Base-by-base conservation (phyloP, 2,113 vertebrate species). In the Carassius gibelio region DNA sequence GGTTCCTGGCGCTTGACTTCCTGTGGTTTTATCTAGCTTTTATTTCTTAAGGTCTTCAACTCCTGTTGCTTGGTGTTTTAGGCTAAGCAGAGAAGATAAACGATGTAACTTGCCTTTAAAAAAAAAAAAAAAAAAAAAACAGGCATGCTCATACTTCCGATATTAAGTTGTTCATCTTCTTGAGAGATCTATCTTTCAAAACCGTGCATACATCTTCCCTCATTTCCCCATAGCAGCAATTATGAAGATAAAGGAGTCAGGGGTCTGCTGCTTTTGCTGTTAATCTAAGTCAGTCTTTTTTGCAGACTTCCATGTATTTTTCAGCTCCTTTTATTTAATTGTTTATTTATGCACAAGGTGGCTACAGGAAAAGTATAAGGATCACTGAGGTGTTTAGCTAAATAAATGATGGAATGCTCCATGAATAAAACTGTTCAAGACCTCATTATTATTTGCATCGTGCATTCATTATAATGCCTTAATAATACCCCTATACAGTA, bases 281-380 rank as follows among this genome's bases (percentile, higher is more conserved):
- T 83, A 79, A 82, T 88, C 81, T 80, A 66, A 59, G 62, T 83
- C 83, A 38, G 76, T 82, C 76, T 30, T 77, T 61, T 85, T 50
- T 78, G 55, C 62, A 88, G 82, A 81, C 52, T 74, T 84, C 61
- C 15, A 17, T 61, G 61, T 69, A 76, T 71, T 71, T 71, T 36
- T 38, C 34, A 3, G 10, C 34, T 42, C 19, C 2, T 71, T 71
- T 38, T 2, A 1, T 71, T 10, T 38, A 5, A 38, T 19, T 21
- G 9, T 69, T 4, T 69, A 11, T 19, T 17, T 19, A 57, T 55
- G 52, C 15, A 55, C 5, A 59, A 59, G 8, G 19, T 61, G 21
- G 57, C 57, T 59, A 59, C 55, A 59, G 6, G 55, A 61, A 61
- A 61, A 21, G 21, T 19, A 21, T 3, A 59, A 8, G 2, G 3